Evolutionary conservation across 2,888 invertebrate genomes (phyloP).

Genomic region (Leptogaster cylindrica): DNA sequence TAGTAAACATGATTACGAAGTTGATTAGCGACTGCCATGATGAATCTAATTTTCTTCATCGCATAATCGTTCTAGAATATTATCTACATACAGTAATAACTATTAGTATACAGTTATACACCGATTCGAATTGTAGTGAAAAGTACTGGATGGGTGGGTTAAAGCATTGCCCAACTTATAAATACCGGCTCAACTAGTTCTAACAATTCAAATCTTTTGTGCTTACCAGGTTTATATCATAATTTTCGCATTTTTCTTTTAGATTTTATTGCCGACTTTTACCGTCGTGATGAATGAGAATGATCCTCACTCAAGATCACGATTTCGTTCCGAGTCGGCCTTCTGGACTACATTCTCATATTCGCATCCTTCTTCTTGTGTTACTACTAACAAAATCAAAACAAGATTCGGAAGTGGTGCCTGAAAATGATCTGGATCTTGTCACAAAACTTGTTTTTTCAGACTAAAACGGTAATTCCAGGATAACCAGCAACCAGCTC

Average conservation of each 20-base stretch:
- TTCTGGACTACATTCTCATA: slow-evolving; percentile 5
- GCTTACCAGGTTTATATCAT: slow-evolving; percentile 30
- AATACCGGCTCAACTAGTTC: slow-evolving; percentile 35
- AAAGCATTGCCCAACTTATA: slow-evolving; percentile 12
- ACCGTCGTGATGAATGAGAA: slow-evolving; percentile 21
- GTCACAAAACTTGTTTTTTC: slow-evolving; percentile 34
- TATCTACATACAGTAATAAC: too few relatives aligned
- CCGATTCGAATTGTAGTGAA: too few relatives aligned
- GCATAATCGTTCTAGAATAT: too few relatives aligned
- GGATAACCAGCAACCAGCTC: slow-evolving; percentile 26
- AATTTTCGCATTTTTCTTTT: neutral
- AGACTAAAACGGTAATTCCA: slow-evolving; percentile 40
- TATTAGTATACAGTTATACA: too few relatives aligned
- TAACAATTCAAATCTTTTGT: slow-evolving; percentile 12
- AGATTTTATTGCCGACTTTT: slow-evolving; percentile 8
- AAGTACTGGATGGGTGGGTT: slow-evolving; percentile 31
- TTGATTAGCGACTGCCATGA: too few relatives aligned
- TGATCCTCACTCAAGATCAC: slow-evolving; percentile 21
- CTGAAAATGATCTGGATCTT: slow-evolving; percentile 37
- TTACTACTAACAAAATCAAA: slow-evolving; percentile 26
- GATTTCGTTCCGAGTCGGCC: neutral
- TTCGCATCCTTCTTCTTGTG: slow-evolving; percentile 23
- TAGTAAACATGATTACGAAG: too few relatives aligned
- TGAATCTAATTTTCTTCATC: too few relatives aligned
- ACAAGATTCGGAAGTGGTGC: slow-evolving; percentile 32